Percentiles rank a stretch among this genome's conserved stretches.
Conservation (phyloP, 1,140 invertebrate species). For the Trichoplusia ni region DNA sequence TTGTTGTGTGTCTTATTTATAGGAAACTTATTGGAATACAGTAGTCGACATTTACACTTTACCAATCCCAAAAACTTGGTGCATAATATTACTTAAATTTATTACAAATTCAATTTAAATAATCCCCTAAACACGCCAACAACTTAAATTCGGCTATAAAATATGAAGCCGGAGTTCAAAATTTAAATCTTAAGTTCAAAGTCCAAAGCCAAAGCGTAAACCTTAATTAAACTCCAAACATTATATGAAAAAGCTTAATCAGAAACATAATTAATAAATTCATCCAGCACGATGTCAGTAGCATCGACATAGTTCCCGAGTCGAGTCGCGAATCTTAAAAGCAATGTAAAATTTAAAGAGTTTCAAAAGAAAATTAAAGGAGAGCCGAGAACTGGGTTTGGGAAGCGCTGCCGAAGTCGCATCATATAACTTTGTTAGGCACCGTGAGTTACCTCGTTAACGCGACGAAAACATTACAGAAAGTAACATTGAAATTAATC, state of each 20-base stretch:
- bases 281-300: constrained; percentile 28
- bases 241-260: constrained; percentile 24
- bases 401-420: constrained; percentile 63
- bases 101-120: too few species aligned
- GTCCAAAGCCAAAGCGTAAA: background rate
- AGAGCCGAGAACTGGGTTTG: constrained; percentile 47
- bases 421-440: constrained; percentile 71
- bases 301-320: constrained; percentile 32
- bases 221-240: background rate
- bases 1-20: too few species aligned
- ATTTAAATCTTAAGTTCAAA: background rate
- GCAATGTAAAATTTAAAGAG: constrained; percentile 73
- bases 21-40: too few species aligned
- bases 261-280: constrained; percentile 25
- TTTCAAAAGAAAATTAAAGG: constrained; percentile 76
- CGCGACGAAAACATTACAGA: constrained; percentile 63
- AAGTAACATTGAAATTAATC: constrained; percentile 69
- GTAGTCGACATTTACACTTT: too few species aligned
- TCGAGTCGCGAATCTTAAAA: constrained; percentile 65
- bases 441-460: constrained; percentile 73
- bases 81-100: too few species aligned
- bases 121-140: too few species aligned
- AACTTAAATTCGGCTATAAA: too few species aligned
- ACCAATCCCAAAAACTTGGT: too few species aligned
- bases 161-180: too few species aligned